Evolutionary conservation across 2,797 vertebrate species (phyloP), one percentile per base, ranked within the genome.

Genomic region (Rachycentron canadum): DNA sequence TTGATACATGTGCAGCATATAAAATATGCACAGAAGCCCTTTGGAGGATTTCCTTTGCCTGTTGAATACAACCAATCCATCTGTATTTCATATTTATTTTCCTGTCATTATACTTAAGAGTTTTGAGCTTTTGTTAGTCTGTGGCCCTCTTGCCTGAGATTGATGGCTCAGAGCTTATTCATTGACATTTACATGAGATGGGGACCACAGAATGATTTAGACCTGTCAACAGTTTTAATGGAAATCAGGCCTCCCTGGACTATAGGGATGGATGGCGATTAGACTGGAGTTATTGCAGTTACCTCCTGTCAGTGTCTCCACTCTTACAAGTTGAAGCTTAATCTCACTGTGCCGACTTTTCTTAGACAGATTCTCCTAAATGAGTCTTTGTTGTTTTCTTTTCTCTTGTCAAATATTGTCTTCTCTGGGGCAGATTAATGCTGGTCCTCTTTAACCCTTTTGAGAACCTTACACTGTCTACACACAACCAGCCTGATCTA

Each of bases 111-210:
- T 57, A 3, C 56, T 59, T 59, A 14, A 57, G 78, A 67, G 67
- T 77, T 81, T 55, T 47, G 64, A 76, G 60, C 69, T 57, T 75
- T 69, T 71, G 63, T 19, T n/a, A 63, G 77, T 74, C 64, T 49
- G 4, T 2, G 14, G 76, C 50, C 73, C 40, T 72, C 40, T 64
- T 60, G 41, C 13, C 61, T 66, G 61, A 73, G 79, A 89, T 84
- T 83, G 85, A 90, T 79, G 57, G 70, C 74, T 82, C 38, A 3
- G 55, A 80, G 82, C 76, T 47, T 50, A 68, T 63, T 79, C 62
- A 64, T 62, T 86, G 87, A 88, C 88, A 84, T 86, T 72, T 82
- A 87, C 80, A 86, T 86, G 65, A 89, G 79, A 79, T 57, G 53
- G 68, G 82, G 82, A 71, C 68, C 50, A 56, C 63, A 57, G 38